Conservation (phyloP, 2,797 vertebrate genomes). For the Halcyon leucocephala region DNA sequence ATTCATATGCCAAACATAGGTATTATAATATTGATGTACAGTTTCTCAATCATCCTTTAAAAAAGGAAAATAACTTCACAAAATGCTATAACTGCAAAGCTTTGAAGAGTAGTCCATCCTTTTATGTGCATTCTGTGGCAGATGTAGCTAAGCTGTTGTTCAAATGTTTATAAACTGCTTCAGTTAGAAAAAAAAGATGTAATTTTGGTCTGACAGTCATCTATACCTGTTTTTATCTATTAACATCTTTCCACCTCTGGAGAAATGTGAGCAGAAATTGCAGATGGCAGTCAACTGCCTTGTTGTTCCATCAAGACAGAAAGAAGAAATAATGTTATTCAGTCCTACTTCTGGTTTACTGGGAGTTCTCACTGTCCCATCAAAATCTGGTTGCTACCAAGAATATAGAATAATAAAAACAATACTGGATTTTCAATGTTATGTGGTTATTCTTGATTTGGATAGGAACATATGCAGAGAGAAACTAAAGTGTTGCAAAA, state of each 20-base stretch:
- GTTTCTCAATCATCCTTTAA: neutral
- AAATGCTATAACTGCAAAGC: neutral
- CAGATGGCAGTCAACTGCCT: neutral
- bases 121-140: neutral
- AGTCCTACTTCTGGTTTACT: neutral
- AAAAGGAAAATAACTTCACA: neutral
- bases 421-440: neutral
- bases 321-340: neutral
- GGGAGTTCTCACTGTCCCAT: neutral
- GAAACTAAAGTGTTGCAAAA: neutral
- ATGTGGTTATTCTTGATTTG: neutral
- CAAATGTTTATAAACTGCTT: neutral
- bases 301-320: neutral
- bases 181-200: neutral
- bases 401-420: neutral
- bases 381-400: neutral
- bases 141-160: too few relatives aligned
- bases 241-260: neutral
- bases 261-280: neutral
- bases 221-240: neutral
- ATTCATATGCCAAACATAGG: neutral
- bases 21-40: rapidly evolving
- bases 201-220: neutral
- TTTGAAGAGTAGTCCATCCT: neutral
- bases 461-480: neutral